Evolutionary conservation across 2,113 vertebrate genomes (phyloP).

Genomic region (Piaya cayana): DNA sequence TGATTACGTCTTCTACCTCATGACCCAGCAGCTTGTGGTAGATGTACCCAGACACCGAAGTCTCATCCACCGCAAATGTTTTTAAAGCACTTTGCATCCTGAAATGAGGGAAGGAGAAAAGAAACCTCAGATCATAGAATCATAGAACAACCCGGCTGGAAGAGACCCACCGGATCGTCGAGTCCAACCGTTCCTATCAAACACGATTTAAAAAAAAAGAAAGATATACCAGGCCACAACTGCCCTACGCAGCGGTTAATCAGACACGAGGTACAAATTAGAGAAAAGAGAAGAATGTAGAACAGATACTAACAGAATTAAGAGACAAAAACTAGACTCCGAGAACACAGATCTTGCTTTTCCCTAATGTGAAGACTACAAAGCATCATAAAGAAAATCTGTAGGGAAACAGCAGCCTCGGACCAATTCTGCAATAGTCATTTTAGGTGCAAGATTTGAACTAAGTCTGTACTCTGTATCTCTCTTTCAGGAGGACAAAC

Average conservation of each 20-base stretch:
- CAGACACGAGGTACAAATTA: background rate
- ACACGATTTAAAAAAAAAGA: too few relatives aligned
- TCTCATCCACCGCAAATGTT: constrained; percentile 96
- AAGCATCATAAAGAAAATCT: background rate
- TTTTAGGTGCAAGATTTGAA: background rate
- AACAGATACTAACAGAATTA: background rate
- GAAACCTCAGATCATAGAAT: too few relatives aligned
- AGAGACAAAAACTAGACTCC: background rate
- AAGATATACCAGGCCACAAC: background rate
- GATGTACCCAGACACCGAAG: constrained; percentile 97
- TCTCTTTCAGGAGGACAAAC: background rate
- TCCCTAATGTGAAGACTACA: accelerated
- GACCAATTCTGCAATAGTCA: accelerated
- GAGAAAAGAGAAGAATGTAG: accelerated
- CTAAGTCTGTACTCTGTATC: background rate
- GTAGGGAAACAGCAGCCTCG: background rate
- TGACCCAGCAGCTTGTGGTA: constrained; percentile 97
- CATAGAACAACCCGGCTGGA: too few relatives aligned
- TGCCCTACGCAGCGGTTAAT: background rate
- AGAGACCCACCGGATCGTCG: too few relatives aligned
- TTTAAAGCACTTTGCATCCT: constrained; percentile 99
- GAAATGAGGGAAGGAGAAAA: background rate
- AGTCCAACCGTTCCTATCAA: too few relatives aligned
- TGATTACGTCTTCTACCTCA: constrained; percentile 97
- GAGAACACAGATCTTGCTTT: background rate